Evolutionary conservation across 2,888 invertebrate genomes (phyloP), one percentile per base, ranked within the genome.

Genomic region (Parnassius orleans): DNA sequence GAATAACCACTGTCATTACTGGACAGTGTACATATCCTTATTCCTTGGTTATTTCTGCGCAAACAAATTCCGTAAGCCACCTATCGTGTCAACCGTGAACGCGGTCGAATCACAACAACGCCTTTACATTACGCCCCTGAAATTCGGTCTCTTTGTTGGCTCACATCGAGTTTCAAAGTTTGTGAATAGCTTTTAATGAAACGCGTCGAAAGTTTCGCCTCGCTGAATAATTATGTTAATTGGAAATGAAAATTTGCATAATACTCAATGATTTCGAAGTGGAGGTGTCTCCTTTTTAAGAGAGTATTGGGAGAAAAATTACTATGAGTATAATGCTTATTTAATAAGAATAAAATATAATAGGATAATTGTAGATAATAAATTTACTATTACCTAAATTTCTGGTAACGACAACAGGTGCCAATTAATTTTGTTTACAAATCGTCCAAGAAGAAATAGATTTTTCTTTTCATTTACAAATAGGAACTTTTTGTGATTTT

Each of bases 181-280:
- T 50, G 33, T 58, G 63, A 63, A 63, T 58, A 51, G 63, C 50
- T 58, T 63, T 63, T 63, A 63, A 63, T 63, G 63, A 55, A 63
- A 63, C 61, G 51, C 63, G 50, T 15, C 51, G 51, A 58, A 63
- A 63, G 50, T 63, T 58, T 58, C 58, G 50, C 15, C 50, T 24
- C 57, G 51, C 62, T 44, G 62, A 62, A 62, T 62, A 63, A 63
- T 58, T 63, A 63, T 63, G 58, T 58, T 63, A 58, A 63, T 63
- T 63, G 57, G 58, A 63, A 51, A 58, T 50, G 24, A 58, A 62
- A 55, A 63, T 58, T 58, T 54, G 48, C 58, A 50, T 58, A 58
- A 58, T 58, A 63, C 58, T 58, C 53, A 57, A 57, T 57, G 62
- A 57, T 57, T 62, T 50, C 53, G 47, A 53, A 53, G 50, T 41